phyloP scores from a whole-genome alignment of 53 echinoderm and acorn worm species.

The Stichopus horrens region DNA sequence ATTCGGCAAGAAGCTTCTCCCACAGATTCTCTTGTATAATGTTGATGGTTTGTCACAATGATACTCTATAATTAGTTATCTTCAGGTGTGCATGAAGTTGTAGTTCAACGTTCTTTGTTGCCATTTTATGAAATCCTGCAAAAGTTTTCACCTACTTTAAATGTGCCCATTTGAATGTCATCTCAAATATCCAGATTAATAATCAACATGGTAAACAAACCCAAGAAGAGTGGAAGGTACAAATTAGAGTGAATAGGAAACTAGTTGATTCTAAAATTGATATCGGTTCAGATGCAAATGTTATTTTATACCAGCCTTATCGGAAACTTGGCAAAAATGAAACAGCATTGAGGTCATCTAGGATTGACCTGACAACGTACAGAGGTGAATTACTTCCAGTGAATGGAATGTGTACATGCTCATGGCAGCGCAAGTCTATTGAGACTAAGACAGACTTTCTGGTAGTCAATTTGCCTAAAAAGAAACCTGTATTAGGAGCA shows the following conservation, averaged over 20 bases:
- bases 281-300: conserved; percentile 7
- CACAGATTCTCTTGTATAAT: too few relatives aligned
- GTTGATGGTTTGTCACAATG: too few relatives aligned
- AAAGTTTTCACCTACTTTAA: too few relatives aligned
- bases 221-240: neutral
- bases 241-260: conserved; percentile 1
- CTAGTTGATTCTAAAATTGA: neutral
- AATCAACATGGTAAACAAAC: too few relatives aligned
- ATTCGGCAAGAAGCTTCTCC: too few relatives aligned
- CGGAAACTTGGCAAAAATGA: conserved; percentile 1
- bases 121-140: too few relatives aligned
- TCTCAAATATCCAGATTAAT: too few relatives aligned
- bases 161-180: too few relatives aligned
- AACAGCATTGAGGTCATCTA: neutral
- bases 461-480: conserved; percentile 38
- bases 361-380: conserved; percentile 17
- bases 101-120: too few relatives aligned
- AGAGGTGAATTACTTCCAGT: conserved; percentile 35
- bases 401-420: neutral
- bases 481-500: conserved; percentile 33
- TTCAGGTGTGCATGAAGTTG: too few relatives aligned
- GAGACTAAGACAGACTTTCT: conserved; percentile 8
- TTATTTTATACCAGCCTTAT: conserved; percentile 2
- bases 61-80: too few relatives aligned
- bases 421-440: neutral